A percentile compares a stretch with the other conserved stretches of the same genome.
These are phyloP conservation scores for Drosophila arizonae DNA, from an alignment of 1,140 invertebrate species.

Conservation along the genomic window DNA sequence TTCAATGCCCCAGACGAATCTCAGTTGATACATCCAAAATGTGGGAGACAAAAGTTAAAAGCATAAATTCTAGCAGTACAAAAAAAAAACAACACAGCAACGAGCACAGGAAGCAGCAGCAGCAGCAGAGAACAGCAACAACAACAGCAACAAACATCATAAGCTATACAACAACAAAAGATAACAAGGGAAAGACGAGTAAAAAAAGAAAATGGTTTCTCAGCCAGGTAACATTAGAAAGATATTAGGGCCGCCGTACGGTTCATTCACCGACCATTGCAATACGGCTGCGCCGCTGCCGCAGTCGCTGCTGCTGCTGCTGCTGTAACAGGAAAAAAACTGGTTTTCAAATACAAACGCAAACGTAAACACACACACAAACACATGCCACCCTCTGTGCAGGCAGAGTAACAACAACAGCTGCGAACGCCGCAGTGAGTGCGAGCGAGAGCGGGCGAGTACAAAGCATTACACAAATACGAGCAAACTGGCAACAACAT, in stretches of 20 bases:
- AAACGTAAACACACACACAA: slow-evolving; percentile 38
- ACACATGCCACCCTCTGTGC: slow-evolving; percentile 63
- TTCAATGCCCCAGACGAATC: slow-evolving; percentile 41
- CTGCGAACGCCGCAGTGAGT: slow-evolving; percentile 26
- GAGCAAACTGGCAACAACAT: slow-evolving; percentile 69
- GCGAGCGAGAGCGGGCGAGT: slow-evolving; percentile 63
- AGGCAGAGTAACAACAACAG: slow-evolving; percentile 45
- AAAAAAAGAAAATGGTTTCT: slow-evolving; percentile 74
- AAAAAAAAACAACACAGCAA: slow-evolving; percentile 53
- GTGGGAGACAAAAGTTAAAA: slow-evolving; percentile 72
- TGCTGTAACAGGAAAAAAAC: slow-evolving; percentile 56
- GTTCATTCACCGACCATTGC: slow-evolving; percentile 82
- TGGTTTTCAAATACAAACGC: slow-evolving; percentile 64
- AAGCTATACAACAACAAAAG: slow-evolving; percentile 43
- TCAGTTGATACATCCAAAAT: slow-evolving; percentile 59
- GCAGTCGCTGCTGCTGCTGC: slow-evolving; percentile 41
- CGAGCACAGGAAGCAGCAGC: slow-evolving; percentile 57
- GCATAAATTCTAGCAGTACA: slow-evolving; percentile 67
- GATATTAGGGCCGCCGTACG: slow-evolving; percentile 65
- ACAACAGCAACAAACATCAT: slow-evolving; percentile 43
- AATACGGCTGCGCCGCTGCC: slow-evolving; percentile 68
- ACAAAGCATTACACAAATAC: slow-evolving; percentile 68
- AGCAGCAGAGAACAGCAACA: slow-evolving; percentile 15
- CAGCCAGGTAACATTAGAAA: slow-evolving; percentile 68
- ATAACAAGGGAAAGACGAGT: slow-evolving; percentile 19